phyloP scores from a whole-genome alignment of 1,140 invertebrate genomes.

The Goniozus legneri region DNA sequence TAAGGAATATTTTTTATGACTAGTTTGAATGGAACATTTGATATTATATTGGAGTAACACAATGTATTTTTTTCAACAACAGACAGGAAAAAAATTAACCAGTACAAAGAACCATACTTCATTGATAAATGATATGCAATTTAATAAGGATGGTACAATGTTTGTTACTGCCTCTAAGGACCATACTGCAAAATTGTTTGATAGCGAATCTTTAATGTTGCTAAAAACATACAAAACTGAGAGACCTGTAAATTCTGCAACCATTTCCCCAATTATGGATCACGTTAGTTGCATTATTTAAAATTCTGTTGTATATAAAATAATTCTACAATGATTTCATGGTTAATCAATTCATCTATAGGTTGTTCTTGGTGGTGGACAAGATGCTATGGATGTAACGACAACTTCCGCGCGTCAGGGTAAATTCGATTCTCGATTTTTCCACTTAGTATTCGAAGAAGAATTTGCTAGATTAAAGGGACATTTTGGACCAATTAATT shows the following conservation, averaged over 20 bases:
- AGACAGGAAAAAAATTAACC: slow-evolving; percentile 79
- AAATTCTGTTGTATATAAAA: slow-evolving; percentile 5
- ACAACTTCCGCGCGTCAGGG: slow-evolving; percentile 92
- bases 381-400: slow-evolving; percentile 99
- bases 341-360: slow-evolving; percentile 32
- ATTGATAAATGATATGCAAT: slow-evolving; percentile 94
- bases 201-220: slow-evolving; percentile 76
- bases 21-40: slow-evolving; percentile 1
- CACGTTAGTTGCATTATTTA: slow-evolving; percentile 64
- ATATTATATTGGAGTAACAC: slow-evolving; percentile 4
- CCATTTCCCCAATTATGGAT: slow-evolving; percentile 89
- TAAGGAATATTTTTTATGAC: slow-evolving; percentile 40
- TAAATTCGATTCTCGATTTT: slow-evolving; percentile 98
- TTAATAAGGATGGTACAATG: slow-evolving; percentile 90
- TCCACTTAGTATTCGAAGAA: slow-evolving; percentile 98
- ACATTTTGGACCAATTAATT: slow-evolving; percentile 99
- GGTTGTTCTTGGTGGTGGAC: slow-evolving; percentile 92
- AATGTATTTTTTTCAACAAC: slow-evolving; percentile 23
- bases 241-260: slow-evolving; percentile 93
- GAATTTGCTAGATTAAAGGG: slow-evolving; percentile 98
- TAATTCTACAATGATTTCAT: slow-evolving; percentile 2
- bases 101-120: slow-evolving; percentile 76
- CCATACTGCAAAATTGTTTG: slow-evolving; percentile 90
- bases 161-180: slow-evolving; percentile 96
- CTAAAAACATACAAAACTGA: slow-evolving; percentile 96